Conservation (phyloP, 1,140 invertebrate species). For the Trichonephila inaurata region DNA sequence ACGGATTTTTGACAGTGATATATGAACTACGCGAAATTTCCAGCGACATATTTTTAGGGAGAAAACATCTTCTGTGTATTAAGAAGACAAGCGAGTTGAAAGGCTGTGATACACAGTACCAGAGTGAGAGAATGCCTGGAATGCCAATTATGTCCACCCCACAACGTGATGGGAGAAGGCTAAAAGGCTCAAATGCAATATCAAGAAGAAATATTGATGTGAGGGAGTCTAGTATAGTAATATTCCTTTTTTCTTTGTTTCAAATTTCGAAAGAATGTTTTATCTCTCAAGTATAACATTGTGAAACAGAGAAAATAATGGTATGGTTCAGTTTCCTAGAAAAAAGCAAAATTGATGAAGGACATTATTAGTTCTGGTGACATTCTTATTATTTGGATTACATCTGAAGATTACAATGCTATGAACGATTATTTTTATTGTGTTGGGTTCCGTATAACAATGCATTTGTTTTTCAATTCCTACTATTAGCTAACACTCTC, state of each 20-base stretch:
- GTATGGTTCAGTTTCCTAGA: not conserved
- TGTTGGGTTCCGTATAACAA: no score
- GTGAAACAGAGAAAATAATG: no score
- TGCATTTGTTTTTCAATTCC: no score
- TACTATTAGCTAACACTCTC: no score
- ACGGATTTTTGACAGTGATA: slow-evolving; percentile 45
- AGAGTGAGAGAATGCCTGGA: not conserved
- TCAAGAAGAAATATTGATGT: slow-evolving; percentile 31
- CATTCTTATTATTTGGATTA: no score
- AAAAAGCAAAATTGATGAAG: not conserved
- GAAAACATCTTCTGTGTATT: not conserved
- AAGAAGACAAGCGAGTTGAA: not conserved
- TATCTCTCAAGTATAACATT: not conserved
- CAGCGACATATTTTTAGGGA: slow-evolving; percentile 34
- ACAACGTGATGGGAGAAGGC: not conserved
- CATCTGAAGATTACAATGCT: no score
- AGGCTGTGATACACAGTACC: not conserved
- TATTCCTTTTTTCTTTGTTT: not conserved
- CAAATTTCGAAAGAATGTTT: not conserved
- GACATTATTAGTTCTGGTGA: not conserved
- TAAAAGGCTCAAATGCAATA: not conserved
- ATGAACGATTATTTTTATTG: no score
- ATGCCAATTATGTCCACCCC: slow-evolving; percentile 34
- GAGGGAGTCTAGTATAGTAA: not conserved
- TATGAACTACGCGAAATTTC: slow-evolving; percentile 42